Evolutionary conservation across 2,888 invertebrate genomes (phyloP).

Genomic region (Strigamia transsilvanica): DNA sequence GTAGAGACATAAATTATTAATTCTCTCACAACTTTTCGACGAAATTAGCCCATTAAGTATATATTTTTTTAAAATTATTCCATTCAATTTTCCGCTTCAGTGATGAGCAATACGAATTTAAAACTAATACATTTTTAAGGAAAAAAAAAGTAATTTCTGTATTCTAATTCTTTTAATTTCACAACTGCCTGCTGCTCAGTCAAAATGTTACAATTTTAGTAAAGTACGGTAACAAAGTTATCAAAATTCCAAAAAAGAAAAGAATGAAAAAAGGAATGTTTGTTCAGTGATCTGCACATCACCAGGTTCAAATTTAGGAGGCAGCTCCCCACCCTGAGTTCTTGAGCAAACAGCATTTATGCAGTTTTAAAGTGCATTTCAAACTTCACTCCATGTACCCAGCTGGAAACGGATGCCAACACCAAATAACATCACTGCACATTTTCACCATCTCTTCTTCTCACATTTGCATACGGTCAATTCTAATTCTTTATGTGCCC

Average conservation of each 20-base stretch:
- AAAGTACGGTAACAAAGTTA: neutral
- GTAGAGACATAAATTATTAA: neutral
- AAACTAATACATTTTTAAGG: neutral
- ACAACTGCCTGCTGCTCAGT: too few relatives aligned
- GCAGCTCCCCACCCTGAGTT: slow-evolving; percentile 43
- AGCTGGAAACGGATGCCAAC: slow-evolving; percentile 49
- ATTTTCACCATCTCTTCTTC: slow-evolving; percentile 40
- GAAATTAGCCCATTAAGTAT: neutral
- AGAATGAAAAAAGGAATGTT: slow-evolving; percentile 9
- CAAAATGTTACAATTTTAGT: too few relatives aligned
- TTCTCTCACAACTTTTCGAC: neutral
- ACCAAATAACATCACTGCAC: slow-evolving; percentile 48
- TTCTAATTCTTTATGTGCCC: slow-evolving; percentile 26
- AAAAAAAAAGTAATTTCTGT: neutral
- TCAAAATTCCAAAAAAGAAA: slow-evolving; percentile 6
- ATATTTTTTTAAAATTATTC: too few relatives aligned
- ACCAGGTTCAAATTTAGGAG: slow-evolving; percentile 47
- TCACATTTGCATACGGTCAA: slow-evolving; percentile 44
- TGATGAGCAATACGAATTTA: too few relatives aligned
- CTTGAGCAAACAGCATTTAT: slow-evolving; percentile 47
- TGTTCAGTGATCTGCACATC: slow-evolving; percentile 40
- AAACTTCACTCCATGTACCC: slow-evolving; percentile 48
- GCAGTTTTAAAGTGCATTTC: slow-evolving; percentile 49
- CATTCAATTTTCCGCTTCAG: too few relatives aligned
- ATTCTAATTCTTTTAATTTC: too few relatives aligned